A percentile compares a stretch with the other conserved stretches of the same genome.
phyloP scores from a whole-genome alignment of 2,113 vertebrate genomes.

The Ochotona curzoniae region DNA sequence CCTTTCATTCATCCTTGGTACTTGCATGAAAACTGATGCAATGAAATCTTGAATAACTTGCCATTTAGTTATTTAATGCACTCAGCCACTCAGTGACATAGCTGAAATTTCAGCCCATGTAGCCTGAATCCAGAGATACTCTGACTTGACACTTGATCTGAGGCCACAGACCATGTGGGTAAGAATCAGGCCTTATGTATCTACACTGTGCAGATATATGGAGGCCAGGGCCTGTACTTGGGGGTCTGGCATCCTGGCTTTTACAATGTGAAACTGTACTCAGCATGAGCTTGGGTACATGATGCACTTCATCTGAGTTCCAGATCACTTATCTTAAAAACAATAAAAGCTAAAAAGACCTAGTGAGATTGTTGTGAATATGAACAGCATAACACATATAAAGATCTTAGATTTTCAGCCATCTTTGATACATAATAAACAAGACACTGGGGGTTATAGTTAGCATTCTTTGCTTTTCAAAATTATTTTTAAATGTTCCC shows the following conservation, averaged over 20 bases:
- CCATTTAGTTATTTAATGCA: neutral
- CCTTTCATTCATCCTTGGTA: neutral
- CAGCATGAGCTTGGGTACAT: neutral
- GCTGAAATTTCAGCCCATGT: neutral
- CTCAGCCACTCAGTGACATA: neutral
- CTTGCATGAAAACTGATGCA: neutral
- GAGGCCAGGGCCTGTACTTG: neutral
- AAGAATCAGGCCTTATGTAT: neutral
- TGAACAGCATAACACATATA: neutral
- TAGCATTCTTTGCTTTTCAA: conserved; percentile 44
- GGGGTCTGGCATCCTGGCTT: neutral
- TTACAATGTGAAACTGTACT: neutral
- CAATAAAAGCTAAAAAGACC: neutral
- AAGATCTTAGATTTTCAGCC: neutral
- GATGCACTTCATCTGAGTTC: conserved; percentile 49
- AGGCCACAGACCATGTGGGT: neutral
- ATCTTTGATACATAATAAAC: conserved; percentile 55
- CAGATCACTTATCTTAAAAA: conserved; percentile 20
- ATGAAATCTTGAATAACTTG: neutral
- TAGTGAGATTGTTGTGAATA: neutral
- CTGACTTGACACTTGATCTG: neutral
- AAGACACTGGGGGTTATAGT: neutral
- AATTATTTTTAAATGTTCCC: conserved; percentile 17
- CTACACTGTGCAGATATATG: neutral
- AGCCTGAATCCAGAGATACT: neutral